Evolutionary conservation across 2,888 invertebrate species (phyloP), one percentile per base, ranked within the genome.

Genomic region (Empis stercorea): DNA sequence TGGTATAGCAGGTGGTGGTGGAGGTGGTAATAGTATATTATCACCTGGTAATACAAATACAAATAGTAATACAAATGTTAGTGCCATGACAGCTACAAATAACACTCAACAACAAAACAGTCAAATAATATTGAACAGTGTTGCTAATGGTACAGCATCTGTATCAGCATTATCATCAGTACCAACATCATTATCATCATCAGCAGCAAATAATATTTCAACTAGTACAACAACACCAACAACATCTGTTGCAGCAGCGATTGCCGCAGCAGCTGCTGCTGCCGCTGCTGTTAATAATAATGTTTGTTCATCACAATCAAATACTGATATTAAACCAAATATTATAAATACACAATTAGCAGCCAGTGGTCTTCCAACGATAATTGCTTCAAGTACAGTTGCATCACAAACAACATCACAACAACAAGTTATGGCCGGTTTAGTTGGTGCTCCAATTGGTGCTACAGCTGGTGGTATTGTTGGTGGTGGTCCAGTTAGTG

Each of bases 361-460:
- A 4, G 13, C 34, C 13, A 34, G n/a, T n/a, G 34, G 34, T 34
- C 34, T 34, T 34, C 34, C 34, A n/a, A 5, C 34, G 13, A 34
- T 34, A 34, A 34, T 34, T 34, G 13, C 34, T 13, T 34, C 34
- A 5, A 34, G 34, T 34, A 34, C 13, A 17, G 56, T 56, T 48
- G 55, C 55, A 51, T 55, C 56, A 51, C 56, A 56, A 49, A 58
- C 57, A 47, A 61, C 66, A 50, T 60, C 68, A 37, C 11, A 10
- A 39, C 11, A 51, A 16, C 66, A 66, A 55, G 65, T 65, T 45
- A 58, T 66, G 49, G 65, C 66, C 46, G 62, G 63, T 51, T 58
- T 66, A 46, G 65, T 63, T 57, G 48, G 46, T 4, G 41, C 15
- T 17, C n/a, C n/a, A 34, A 34, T n/a, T n/a, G 65, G 64, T 13